Evolutionary conservation across 2,113 vertebrate species (phyloP), one percentile per base, ranked within the genome.

Genomic region (Centropristis striata): DNA sequence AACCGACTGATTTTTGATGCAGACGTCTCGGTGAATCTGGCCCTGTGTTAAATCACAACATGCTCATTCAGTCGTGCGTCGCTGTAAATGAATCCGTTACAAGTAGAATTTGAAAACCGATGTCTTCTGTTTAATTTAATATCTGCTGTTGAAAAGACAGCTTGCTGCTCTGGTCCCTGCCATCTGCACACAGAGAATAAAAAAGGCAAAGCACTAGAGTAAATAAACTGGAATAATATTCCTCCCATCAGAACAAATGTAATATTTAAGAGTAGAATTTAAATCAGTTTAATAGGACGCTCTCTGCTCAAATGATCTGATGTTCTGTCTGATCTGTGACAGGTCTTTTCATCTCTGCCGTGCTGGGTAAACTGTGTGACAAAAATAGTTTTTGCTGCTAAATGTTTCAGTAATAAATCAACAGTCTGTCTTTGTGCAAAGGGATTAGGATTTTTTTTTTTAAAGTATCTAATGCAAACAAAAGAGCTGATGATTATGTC

Each of bases 71-170:
- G 67, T 65, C 47, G 4, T 18, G 39, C 69, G 12, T 32, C 28
- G 0, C 63, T 54, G 39, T 46, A 64, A 46, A 80, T 82, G 4
- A 32, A 60, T 32, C 41, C 41, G 5, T 53, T 20, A 42, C 37
- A 21, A 61, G 27, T 21, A 15, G 49, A 66, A 41, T 58, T 14
- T 58, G 9, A 42, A 47, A 68, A 58, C 23, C 9, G 25, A 66
- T 42, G 28, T 50, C 51, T 46, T 44, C 47, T 51, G 4, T 63
- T 80, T 28, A 71, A 16, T 74, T 81, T 60, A 20, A 49, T 44
- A 32, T 58, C 23, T 41, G 44, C 53, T 12, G 47, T 16, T 49
- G 15, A 66, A 25, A 5, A 54, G 59, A 59, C 16, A 5, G 23
- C 4, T 28, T 20, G 49, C 42, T 20, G 2, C 25, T 44, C 20